Percentiles rank a stretch among this genome's conserved stretches.
Conservation (phyloP, 37 sponge, comb jelly and placozoan genomes). For the Spongia lamella region DNA sequence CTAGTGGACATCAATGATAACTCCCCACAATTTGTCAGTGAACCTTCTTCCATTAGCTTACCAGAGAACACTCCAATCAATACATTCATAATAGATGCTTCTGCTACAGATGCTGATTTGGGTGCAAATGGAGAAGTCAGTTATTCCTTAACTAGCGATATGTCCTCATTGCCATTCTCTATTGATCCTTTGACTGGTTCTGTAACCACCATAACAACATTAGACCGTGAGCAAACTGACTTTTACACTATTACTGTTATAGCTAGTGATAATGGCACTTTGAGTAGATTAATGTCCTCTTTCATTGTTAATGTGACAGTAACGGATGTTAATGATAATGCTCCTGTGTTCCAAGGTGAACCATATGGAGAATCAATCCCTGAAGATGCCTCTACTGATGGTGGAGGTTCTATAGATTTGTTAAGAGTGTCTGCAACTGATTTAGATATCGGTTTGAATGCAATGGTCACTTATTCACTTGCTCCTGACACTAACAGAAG, state of each 20-base stretch:
- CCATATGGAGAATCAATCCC: slow-evolving; percentile 23
- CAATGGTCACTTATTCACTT: neutral
- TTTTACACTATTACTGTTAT: slow-evolving; percentile 4
- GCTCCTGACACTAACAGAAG: neutral
- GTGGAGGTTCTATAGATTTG: neutral
- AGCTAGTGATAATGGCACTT: slow-evolving; percentile 34
- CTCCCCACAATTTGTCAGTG: slow-evolving; percentile 25
- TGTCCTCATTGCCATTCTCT: neutral
- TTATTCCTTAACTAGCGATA: slow-evolving; percentile 33
- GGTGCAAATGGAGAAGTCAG: slow-evolving; percentile 40
- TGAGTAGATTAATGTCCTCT: neutral
- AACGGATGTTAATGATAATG: slow-evolving; percentile 77
- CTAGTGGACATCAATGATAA: slow-evolving; percentile 72
- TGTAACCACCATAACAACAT: neutral
- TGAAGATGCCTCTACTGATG: slow-evolving; percentile 36
- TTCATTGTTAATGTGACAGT: slow-evolving; percentile 44
- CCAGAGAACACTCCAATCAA: slow-evolving; percentile 11
- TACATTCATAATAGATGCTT: slow-evolving; percentile 18
- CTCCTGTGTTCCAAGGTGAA: slow-evolving; percentile 51
- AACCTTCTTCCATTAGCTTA: neutral
- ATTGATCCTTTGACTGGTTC: slow-evolving; percentile 6
- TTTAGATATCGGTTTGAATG: slow-evolving; percentile 30
- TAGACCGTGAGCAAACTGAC: slow-evolving; percentile 10
- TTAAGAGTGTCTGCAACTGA: slow-evolving; percentile 25
- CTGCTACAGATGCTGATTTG: slow-evolving; percentile 54